Evolutionary conservation across 2,113 vertebrate genomes (phyloP).

Genomic region (Salvelinus sp.): DNA sequence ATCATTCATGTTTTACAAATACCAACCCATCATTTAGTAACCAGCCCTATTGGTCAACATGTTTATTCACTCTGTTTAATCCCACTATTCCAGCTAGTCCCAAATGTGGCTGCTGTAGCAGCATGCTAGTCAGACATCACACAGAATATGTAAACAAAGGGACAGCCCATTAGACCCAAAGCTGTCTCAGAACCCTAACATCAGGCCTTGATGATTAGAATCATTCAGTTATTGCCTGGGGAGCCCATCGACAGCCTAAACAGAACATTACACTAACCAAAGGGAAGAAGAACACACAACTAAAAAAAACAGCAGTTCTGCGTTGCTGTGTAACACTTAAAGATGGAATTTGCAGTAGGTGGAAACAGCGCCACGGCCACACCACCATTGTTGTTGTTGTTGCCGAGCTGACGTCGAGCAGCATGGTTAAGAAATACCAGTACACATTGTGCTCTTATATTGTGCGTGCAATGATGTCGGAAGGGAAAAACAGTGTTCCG

Average conservation of each 20-base stretch:
- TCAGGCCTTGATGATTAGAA: neutral
- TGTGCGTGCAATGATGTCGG: too few species aligned
- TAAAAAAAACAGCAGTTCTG: neutral
- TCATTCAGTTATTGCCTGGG: neutral
- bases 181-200: neutral
- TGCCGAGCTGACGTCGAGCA: too few species aligned
- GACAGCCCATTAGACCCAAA: neutral
- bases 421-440: too few species aligned
- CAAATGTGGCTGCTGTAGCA: neutral
- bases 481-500: neutral
- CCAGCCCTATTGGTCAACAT: neutral
- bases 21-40: neutral
- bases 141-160: constrained; percentile 9
- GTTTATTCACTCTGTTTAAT: neutral
- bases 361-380: too few species aligned
- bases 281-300: too few species aligned
- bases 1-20: neutral
- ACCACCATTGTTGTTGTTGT: neutral
- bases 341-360: too few species aligned
- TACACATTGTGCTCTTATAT: too few species aligned
- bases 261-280: neutral
- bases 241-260: neutral
- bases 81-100: neutral
- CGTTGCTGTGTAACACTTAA: neutral
- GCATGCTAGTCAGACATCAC: constrained; percentile 2